These are phyloP conservation scores for Agrochola lychnidis DNA, from an alignment of 2,888 invertebrate species.

Conservation along the genomic window DNA sequence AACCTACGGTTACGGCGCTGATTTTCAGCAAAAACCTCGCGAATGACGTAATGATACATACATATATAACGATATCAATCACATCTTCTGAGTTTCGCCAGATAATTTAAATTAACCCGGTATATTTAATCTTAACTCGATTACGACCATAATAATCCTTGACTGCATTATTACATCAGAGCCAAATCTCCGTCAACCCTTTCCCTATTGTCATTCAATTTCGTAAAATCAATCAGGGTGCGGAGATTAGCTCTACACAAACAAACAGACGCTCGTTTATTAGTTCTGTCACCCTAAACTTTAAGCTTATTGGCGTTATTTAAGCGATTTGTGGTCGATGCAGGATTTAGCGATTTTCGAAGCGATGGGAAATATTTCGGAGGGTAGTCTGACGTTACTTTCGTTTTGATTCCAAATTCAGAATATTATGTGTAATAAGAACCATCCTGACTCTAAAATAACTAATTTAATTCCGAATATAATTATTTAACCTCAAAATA, in stretches of 20 bases:
- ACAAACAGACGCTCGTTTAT: slow-evolving; percentile 57
- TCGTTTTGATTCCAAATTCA: no score
- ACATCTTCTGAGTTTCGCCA: no score
- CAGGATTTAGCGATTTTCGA: background rate
- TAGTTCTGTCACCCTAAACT: slow-evolving; percentile 53
- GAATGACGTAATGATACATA: no score
- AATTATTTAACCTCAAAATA: no score
- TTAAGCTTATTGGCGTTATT: slow-evolving; percentile 50
- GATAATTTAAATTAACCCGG: no score
- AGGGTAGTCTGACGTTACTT: no score
- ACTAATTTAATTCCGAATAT: no score
- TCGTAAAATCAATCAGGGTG: slow-evolving; percentile 53
- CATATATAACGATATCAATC: no score
- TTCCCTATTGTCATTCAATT: slow-evolving; percentile 43
- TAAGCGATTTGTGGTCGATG: slow-evolving; percentile 31
- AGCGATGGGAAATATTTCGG: background rate
- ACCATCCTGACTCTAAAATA: no score
- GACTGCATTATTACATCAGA: background rate
- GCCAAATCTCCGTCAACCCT: slow-evolving; percentile 12
- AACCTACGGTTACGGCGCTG: no score
- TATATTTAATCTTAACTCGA: background rate
- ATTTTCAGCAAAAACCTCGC: no score
- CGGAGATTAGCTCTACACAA: slow-evolving; percentile 52
- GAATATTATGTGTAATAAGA: no score
- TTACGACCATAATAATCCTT: background rate